phyloP scores from a whole-genome alignment of 1,140 invertebrate genomes.

The Lanistes nyassanus region DNA sequence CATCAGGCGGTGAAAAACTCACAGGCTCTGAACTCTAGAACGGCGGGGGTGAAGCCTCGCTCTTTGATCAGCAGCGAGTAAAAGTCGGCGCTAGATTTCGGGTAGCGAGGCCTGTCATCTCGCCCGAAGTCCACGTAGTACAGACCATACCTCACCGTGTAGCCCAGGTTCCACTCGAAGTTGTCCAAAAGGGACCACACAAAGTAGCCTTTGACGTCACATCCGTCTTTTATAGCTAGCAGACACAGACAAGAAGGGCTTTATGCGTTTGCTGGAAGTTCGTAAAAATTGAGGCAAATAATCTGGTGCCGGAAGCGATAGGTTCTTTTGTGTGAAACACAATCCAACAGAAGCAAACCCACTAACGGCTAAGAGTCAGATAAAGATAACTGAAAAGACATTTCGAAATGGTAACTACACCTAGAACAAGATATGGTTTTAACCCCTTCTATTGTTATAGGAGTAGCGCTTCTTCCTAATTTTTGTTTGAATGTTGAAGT shows the following conservation, averaged over 20 bases:
- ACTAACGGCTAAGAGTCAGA: too few species aligned
- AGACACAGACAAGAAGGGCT: constrained; percentile 9
- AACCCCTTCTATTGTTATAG: background rate
- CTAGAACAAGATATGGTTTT: background rate
- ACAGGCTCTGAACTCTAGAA: constrained; percentile 31
- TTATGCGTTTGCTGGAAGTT: constrained; percentile 1
- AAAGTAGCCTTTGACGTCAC: constrained; percentile 75
- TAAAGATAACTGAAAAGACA: too few species aligned
- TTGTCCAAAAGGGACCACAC: constrained; percentile 82
- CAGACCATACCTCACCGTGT: constrained; percentile 75
- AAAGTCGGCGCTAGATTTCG: constrained; percentile 74
- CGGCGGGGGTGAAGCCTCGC: constrained; percentile 47
- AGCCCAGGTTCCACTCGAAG: constrained; percentile 77
- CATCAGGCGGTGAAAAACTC: background rate
- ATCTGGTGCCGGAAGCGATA: too few species aligned
- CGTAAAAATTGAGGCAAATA: too few species aligned
- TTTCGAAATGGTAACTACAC: too few species aligned
- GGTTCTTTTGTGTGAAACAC: too few species aligned
- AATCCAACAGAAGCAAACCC: too few species aligned
- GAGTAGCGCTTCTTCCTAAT: background rate
- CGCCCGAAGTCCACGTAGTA: constrained; percentile 77
- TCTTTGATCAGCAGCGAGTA: constrained; percentile 56
- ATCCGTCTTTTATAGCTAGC: constrained; percentile 75
- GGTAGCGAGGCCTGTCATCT: constrained; percentile 73
- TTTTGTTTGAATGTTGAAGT: background rate